Evolutionary conservation across 2,888 invertebrate species (phyloP), one percentile per base, ranked within the genome.

Genomic region (Catocala sponsa): DNA sequence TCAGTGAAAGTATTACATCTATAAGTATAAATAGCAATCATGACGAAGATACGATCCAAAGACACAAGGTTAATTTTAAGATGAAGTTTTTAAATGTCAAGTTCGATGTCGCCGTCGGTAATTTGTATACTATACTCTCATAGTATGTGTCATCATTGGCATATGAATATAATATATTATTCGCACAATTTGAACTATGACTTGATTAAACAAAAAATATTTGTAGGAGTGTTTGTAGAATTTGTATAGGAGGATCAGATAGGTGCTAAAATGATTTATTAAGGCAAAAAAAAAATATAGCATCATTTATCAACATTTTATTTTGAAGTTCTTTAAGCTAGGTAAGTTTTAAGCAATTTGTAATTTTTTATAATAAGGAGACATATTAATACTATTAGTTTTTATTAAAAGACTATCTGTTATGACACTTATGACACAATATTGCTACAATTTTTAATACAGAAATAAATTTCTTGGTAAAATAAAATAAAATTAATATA

Each of bases 1-100:
- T 59, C 58, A 70, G 74, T 49, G 74, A 74, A 74, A 74, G 76
- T 59, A 25, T 44, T 48, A 12, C 13, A 51, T 55, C 48, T 52
- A 11, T 9, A 11, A 9, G 32, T 48, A 15, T 42, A 49, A 46
- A 44, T 38, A 51, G 15, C 64, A 60, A 56, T 59, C 58, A 58
- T 55, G 59, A 48, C 46, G 55, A 69, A 25, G 25, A 25, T 71
- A 63, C 32, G 47, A 47, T 44, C 25, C 48, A 55, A 70, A 70
- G 68, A 63, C 63, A 59, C 6, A 54, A 61, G 74, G 63, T 73
- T 50, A 62, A 2, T 15, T 11, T 50, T 44, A 53, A 53, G 6
- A n/a, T 10, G 6, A 10, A 42, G n/a, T 38, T 50, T 4, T 49
- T 25, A 54, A 68, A 65, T 70, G 62, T 65, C 71, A 65, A 54